phyloP scores from a whole-genome alignment of 2,888 invertebrate genomes.

The Noctua fimbriata region DNA sequence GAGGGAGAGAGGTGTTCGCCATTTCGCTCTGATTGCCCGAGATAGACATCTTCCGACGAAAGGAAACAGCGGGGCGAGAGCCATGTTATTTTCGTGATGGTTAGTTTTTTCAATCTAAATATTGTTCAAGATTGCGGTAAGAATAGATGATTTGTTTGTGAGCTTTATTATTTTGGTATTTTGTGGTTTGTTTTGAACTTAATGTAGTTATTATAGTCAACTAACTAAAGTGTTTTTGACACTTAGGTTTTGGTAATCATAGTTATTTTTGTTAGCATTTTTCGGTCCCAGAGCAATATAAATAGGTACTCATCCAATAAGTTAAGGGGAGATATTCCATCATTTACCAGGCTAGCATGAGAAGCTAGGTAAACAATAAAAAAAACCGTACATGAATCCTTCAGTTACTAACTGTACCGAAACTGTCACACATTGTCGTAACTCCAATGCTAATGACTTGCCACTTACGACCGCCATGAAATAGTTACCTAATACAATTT shows the following conservation, averaged over 20 bases:
- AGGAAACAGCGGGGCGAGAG: constrained; percentile 82
- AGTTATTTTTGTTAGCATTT: background rate
- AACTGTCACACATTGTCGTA: constrained; percentile 46
- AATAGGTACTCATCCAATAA: background rate
- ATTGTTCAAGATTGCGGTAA: constrained; percentile 65
- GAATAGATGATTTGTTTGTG: constrained; percentile 54
- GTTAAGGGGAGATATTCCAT: background rate
- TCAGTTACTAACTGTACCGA: constrained; percentile 27
- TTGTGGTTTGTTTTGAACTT: constrained; percentile 21
- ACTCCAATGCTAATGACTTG: constrained; percentile 52
- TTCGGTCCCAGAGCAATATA: background rate
- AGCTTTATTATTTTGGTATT: constrained; percentile 42
- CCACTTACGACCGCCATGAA: constrained; percentile 61
- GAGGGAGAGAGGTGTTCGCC: constrained; percentile 75
- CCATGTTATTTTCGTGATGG: constrained; percentile 80
- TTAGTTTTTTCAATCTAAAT: constrained; percentile 76
- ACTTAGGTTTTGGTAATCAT: background rate
- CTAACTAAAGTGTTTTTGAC: constrained; percentile 15
- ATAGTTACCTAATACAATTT: constrained; percentile 40
- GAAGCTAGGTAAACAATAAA: background rate
- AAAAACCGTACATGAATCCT: background rate
- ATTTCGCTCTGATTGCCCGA: constrained; percentile 80
- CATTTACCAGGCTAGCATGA: background rate
- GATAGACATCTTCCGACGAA: constrained; percentile 85
- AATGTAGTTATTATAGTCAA: background rate